phyloP scores from a whole-genome alignment of 2,888 invertebrate genomes.

The Apeira syringaria region DNA sequence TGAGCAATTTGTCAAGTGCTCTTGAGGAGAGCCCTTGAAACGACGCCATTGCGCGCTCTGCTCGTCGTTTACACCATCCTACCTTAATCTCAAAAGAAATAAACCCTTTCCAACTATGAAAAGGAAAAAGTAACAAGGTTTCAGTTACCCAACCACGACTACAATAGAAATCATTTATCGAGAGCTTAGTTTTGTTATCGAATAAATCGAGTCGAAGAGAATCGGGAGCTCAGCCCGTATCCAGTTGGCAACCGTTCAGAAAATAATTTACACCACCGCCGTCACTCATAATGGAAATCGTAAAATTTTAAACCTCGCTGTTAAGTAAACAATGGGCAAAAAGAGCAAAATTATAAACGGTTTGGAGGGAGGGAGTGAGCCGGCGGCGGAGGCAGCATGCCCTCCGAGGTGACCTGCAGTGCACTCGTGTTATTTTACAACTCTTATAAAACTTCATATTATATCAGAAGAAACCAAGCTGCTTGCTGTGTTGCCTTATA shows the following conservation, averaged over 20 bases:
- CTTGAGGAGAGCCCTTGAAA: slow-evolving; percentile 58
- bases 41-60: slow-evolving; percentile 53
- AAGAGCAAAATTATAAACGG: slow-evolving; percentile 64
- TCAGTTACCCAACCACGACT: slow-evolving; percentile 21
- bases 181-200: slow-evolving; percentile 39
- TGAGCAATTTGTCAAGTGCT: slow-evolving; percentile 70
- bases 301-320: slow-evolving; percentile 73
- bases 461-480: slow-evolving; percentile 42
- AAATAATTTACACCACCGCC: slow-evolving; percentile 63
- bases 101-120: slow-evolving; percentile 25
- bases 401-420: slow-evolving; percentile 53
- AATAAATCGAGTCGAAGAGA: slow-evolving; percentile 65
- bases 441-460: slow-evolving; percentile 49
- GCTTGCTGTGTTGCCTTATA: slow-evolving; percentile 29
- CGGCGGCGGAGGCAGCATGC: slow-evolving; percentile 42
- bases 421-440: slow-evolving; percentile 47
- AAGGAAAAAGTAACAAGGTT: slow-evolving; percentile 23
- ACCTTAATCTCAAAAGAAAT: slow-evolving; percentile 47
- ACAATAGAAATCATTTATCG: slow-evolving; percentile 41
- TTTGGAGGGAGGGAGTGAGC: slow-evolving; percentile 43
- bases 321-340: slow-evolving; percentile 81
- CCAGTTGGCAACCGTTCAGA: slow-evolving; percentile 73
- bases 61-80: slow-evolving; percentile 63
- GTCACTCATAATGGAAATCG: slow-evolving; percentile 73
- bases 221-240: slow-evolving; percentile 49